phyloP scores from a whole-genome alignment of 2,888 invertebrate species.

The Ypsolopha sequella region DNA sequence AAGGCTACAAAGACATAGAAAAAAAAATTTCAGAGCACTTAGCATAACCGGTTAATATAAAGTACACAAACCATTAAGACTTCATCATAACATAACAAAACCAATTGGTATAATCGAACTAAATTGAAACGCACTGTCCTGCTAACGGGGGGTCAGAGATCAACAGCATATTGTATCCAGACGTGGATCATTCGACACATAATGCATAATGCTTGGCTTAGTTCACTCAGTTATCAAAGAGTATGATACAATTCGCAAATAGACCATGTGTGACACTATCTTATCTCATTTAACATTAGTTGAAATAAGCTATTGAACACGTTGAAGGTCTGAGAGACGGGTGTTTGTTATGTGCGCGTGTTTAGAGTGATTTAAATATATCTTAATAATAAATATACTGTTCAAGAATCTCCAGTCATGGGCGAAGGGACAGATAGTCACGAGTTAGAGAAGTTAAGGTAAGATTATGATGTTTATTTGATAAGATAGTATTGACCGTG shows the following conservation, averaged over 20 bases:
- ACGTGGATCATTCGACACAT: background rate
- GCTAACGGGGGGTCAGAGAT: slow-evolving; percentile 3
- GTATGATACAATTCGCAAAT: slow-evolving; percentile 46
- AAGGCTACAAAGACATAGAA: no score
- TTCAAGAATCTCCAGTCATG: slow-evolving; percentile 19
- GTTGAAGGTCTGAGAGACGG: slow-evolving; percentile 17
- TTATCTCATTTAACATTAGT: slow-evolving; percentile 49
- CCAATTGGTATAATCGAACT: slow-evolving; percentile 44
- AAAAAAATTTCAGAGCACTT: no score
- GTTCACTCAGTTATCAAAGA: slow-evolving; percentile 8
- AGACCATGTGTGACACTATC: slow-evolving; percentile 29
- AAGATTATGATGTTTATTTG: background rate
- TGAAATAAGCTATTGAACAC: slow-evolving; percentile 30
- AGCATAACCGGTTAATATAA: no score
- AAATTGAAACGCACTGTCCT: slow-evolving; percentile 30
- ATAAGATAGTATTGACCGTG: no score
- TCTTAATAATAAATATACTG: background rate
- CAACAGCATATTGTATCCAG: background rate
- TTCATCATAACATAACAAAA: no score
- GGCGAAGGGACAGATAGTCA: slow-evolving; percentile 42
- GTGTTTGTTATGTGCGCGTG: slow-evolving; percentile 29
- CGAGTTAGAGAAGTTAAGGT: slow-evolving; percentile 55
- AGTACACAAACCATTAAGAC: no score
- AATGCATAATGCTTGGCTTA: background rate
- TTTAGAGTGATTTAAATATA: background rate